Conservation (phyloP, 2,888 invertebrate genomes). For the Cerastis rubricosa region DNA sequence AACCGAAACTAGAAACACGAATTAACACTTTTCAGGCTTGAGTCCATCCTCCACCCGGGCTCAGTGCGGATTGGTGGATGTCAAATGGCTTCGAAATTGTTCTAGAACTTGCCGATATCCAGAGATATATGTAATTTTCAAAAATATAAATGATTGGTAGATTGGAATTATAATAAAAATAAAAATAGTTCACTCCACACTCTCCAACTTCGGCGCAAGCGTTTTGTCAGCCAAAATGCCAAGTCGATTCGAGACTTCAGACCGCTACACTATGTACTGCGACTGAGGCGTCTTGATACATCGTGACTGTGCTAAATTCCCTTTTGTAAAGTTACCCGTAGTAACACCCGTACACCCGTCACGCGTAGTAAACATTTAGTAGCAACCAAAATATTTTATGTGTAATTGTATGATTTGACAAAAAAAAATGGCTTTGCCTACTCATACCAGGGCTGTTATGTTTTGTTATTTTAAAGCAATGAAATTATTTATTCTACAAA, state of each 20-base stretch:
- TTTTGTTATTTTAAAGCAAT: too few species aligned
- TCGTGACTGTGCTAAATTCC: conserved; percentile 50
- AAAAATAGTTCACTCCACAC: conserved; percentile 71
- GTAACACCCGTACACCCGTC: too few species aligned
- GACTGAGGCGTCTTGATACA: conserved; percentile 76
- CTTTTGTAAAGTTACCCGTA: conserved; percentile 13
- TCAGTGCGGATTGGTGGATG: neutral
- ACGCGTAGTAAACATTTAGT: neutral
- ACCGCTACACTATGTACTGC: conserved; percentile 78
- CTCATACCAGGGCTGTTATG: too few species aligned
- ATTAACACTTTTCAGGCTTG: neutral
- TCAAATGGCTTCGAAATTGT: neutral
- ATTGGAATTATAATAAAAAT: conserved; percentile 8
- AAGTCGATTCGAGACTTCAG: conserved; percentile 86
- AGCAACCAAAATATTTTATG: too few species aligned
- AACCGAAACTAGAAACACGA: too few species aligned
- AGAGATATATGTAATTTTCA: neutral
- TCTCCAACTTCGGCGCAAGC: conserved; percentile 74
- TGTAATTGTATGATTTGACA: too few species aligned
- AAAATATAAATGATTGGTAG: neutral
- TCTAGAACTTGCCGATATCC: neutral
- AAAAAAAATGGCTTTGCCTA: too few species aligned
- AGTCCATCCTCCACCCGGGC: neutral
- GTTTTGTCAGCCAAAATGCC: conserved; percentile 90
- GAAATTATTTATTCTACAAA: too few species aligned